Percentiles rank a stretch among this genome's conserved stretches.
phyloP scores from a whole-genome alignment of 2,113 vertebrate species.

The Etheostoma cragini region DNA sequence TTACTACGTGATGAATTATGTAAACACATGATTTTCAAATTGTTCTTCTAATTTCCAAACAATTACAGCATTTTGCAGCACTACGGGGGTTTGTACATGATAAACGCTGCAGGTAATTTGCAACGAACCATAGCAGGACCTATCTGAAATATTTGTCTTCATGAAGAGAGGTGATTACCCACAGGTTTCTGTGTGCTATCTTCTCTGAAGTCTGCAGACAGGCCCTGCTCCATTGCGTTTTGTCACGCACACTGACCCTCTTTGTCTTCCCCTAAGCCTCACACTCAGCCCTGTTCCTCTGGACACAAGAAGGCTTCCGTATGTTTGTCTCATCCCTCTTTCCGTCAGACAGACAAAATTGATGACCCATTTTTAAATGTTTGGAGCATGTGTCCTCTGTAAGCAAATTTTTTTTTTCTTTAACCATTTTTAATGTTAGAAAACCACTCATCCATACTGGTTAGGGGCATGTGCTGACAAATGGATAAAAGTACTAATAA shows the following conservation, averaged over 20 bases:
- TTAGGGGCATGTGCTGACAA: constrained; percentile 24
- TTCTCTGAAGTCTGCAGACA: constrained; percentile 38
- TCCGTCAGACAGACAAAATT: not conserved
- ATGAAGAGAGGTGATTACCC: constrained; percentile 26
- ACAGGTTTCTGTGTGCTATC: constrained; percentile 47
- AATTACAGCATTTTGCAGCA: constrained; percentile 23
- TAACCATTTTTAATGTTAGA: constrained; percentile 1
- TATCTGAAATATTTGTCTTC: constrained; percentile 9
- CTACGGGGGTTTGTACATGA: not conserved
- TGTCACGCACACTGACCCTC: constrained; percentile 55
- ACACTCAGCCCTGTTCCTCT: constrained; percentile 23
- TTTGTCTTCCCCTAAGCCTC: constrained; percentile 47
- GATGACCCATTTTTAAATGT: not conserved
- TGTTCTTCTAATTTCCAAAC: constrained; percentile 1
- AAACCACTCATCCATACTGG: constrained; percentile 10
- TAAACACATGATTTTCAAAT: constrained; percentile 12
- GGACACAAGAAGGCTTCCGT: constrained; percentile 25
- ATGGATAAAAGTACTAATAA: constrained; percentile 46
- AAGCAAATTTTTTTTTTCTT: not conserved
- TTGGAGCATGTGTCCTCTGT: not conserved
- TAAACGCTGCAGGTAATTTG: constrained; percentile 29
- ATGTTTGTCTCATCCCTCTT: not conserved
- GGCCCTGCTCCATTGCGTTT: constrained; percentile 49
- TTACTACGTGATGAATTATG: not conserved
- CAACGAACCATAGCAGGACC: constrained; percentile 8